phyloP scores from a whole-genome alignment of 2,113 vertebrate genomes.

The Geococcyx californianus region DNA sequence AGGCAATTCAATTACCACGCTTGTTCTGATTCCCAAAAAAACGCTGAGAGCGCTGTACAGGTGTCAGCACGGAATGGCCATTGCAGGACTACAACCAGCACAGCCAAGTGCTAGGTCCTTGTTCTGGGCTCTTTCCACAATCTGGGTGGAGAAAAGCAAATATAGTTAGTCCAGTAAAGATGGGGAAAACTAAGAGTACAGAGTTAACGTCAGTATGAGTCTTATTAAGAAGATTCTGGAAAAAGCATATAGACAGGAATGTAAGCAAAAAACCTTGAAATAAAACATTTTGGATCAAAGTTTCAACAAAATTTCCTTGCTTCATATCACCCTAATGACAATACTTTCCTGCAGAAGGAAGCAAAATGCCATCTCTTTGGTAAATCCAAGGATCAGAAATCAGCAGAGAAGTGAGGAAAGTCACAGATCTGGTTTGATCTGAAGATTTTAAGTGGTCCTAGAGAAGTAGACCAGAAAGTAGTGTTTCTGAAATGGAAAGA shows the following conservation, averaged over 20 bases:
- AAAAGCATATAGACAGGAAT: background rate
- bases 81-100: constrained; percentile 75
- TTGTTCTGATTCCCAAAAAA: constrained; percentile 83
- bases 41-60: constrained; percentile 80
- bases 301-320: background rate
- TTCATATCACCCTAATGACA: background rate
- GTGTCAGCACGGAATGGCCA: constrained; percentile 78
- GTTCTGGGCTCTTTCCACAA: constrained; percentile 68
- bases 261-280: background rate
- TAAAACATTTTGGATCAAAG: background rate
- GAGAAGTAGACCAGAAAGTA: background rate
- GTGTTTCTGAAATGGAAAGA: background rate
- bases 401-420: background rate
- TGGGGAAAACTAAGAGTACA: background rate
- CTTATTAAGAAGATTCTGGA: background rate
- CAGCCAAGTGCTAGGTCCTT: constrained; percentile 67
- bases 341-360: background rate
- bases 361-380: background rate
- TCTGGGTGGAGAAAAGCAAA: background rate
- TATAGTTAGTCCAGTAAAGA: background rate
- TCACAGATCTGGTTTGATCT: background rate
- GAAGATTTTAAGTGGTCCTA: background rate
- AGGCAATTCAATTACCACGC: constrained; percentile 81
- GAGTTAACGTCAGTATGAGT: background rate
- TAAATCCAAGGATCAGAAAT: background rate